phyloP scores from a whole-genome alignment of 1,140 invertebrate genomes.

The Gerris buenoi region DNA sequence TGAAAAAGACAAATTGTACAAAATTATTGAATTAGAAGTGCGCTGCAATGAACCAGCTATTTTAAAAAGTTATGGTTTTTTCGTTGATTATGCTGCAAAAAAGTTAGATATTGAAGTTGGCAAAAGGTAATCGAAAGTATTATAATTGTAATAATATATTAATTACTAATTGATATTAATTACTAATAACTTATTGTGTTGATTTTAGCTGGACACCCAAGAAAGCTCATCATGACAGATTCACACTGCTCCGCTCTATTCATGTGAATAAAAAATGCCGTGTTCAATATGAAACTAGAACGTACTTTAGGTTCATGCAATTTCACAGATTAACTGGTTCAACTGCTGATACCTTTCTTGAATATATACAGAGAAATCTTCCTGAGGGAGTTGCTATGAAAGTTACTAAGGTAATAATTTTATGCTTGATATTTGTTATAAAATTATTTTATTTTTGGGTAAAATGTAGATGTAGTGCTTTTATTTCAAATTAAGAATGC shows the following conservation, averaged over 20 bases:
- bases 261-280: constrained; percentile 87
- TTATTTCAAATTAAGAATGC: too few relatives aligned
- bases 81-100: constrained; percentile 57
- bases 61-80: constrained; percentile 73
- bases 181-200: too few relatives aligned
- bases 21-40: constrained; percentile 71
- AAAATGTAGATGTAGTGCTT: too few relatives aligned
- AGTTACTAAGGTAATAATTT: constrained; percentile 61
- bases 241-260: constrained; percentile 71
- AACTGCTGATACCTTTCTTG: constrained; percentile 86
- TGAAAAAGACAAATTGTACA: constrained; percentile 60
- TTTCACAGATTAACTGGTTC: constrained; percentile 79
- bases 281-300: constrained; percentile 91
- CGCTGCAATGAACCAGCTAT: constrained; percentile 73
- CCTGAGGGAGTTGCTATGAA: constrained; percentile 94
- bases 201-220: constrained; percentile 48
- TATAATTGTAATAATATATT: too few relatives aligned
- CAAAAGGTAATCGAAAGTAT: too few relatives aligned
- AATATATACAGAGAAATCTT: constrained; percentile 91
- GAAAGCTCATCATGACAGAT: constrained; percentile 56
- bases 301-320: constrained; percentile 75
- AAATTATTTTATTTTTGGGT: too few relatives aligned
- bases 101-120: constrained; percentile 61
- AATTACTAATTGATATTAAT: too few relatives aligned
- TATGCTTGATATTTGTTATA: too few relatives aligned